phyloP scores from a whole-genome alignment of 2,113 vertebrate species.

The Corvus cornix region DNA sequence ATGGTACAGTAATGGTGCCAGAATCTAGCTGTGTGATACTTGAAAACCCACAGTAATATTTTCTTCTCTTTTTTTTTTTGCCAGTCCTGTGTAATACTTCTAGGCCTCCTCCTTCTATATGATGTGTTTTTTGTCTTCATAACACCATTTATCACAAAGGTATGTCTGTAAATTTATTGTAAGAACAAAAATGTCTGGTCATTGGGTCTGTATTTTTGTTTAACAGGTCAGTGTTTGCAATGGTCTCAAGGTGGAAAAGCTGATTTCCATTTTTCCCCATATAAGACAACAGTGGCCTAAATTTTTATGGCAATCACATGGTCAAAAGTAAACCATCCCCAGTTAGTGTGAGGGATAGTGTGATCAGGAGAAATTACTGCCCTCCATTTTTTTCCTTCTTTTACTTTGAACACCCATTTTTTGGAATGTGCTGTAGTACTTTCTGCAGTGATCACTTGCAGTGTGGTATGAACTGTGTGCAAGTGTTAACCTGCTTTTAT shows the following conservation, averaged over 20 bases:
- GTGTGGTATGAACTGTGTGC: background rate
- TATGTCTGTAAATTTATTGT: slow-evolving; percentile 61
- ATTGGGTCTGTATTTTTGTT: background rate
- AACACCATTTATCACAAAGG: slow-evolving; percentile 95
- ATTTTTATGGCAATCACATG: background rate
- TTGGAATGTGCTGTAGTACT: background rate
- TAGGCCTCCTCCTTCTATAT: slow-evolving; percentile 91
- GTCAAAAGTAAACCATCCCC: background rate
- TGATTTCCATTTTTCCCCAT: background rate
- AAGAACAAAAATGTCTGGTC: background rate
- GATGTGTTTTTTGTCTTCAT: slow-evolving; percentile 99
- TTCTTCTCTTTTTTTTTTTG: background rate
- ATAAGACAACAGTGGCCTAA: background rate
- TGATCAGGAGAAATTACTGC: background rate
- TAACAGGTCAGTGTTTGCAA: background rate
- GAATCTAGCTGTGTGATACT: background rate
- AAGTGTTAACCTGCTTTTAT: background rate
- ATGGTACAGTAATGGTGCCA: background rate
- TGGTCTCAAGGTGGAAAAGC: background rate
- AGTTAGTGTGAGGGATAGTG: background rate
- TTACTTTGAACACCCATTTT: background rate
- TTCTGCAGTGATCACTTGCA: background rate
- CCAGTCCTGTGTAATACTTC: slow-evolving; percentile 93
- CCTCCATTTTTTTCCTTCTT: background rate
- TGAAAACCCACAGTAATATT: background rate